Conservation (phyloP, 2,888 invertebrate species). For the Cryptus armator region DNA sequence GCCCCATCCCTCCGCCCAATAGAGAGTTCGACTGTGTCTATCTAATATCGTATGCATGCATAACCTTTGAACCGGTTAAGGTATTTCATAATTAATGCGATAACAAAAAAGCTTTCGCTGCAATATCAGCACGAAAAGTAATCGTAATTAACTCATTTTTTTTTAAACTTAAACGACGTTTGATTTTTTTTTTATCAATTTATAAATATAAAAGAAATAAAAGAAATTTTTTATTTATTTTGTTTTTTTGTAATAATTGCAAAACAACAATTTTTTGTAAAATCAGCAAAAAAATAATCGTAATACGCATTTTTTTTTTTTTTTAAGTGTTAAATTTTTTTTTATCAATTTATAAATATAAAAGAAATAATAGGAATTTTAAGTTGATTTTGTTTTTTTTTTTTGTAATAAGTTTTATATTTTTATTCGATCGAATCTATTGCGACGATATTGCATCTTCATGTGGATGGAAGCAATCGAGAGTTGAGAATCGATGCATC, state of each 20-base stretch:
- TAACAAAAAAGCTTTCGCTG: too few relatives aligned
- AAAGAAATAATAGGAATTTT: not conserved
- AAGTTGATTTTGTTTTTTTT: not conserved
- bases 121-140: too few relatives aligned
- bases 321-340: too few relatives aligned
- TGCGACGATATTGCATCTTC: not conserved
- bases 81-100: not conserved
- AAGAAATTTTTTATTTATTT: not conserved
- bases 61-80: not conserved
- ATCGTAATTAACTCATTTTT: too few relatives aligned
- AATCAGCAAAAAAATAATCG: too few relatives aligned
- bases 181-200: too few relatives aligned
- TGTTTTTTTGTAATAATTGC: not conserved
- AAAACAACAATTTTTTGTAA: too few relatives aligned
- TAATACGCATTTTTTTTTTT: too few relatives aligned
- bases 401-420: not conserved
- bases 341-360: not conserved
- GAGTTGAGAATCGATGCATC: conserved; percentile 3
- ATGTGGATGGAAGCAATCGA: not conserved
- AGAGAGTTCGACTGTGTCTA: not conserved
- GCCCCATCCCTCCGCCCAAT: not conserved
- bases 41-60: not conserved
- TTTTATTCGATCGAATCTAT: conserved; percentile 3
- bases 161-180: too few relatives aligned
- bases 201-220: not conserved